A percentile compares a stretch with the other conserved stretches of the same genome.
Evolutionary conservation across 2,113 vertebrate species (phyloP).

Genomic region (Caretta caretta): DNA sequence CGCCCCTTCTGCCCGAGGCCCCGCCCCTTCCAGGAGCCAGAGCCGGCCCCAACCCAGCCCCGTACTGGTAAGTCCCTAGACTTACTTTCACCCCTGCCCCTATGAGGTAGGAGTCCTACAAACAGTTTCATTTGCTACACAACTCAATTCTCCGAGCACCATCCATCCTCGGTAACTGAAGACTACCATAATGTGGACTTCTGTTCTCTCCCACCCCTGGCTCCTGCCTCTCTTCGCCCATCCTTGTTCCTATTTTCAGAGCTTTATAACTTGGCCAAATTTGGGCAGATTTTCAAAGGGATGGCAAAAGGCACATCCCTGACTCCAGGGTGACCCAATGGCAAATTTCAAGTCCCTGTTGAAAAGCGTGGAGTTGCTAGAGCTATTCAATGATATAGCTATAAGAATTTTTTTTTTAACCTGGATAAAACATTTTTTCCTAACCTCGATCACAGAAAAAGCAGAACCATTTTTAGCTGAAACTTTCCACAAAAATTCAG

Average conservation of each 20-base stretch:
- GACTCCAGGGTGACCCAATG: background rate
- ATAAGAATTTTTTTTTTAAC: no score
- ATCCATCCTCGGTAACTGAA: background rate
- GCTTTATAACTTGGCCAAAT: background rate
- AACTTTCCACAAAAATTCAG: conserved; percentile 25
- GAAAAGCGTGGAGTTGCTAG: background rate
- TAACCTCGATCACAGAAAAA: background rate
- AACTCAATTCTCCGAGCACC: background rate
- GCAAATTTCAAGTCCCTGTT: background rate
- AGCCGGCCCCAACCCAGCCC: no score
- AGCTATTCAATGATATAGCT: background rate
- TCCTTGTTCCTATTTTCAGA: background rate
- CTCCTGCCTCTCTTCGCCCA: background rate
- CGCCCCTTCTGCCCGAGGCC: no score
- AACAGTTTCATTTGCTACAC: rapidly evolving
- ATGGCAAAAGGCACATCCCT: background rate
- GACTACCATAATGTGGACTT: rapidly evolving
- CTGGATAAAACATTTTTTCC: background rate
- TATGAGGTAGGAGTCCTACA: background rate
- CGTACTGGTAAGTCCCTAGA: no score
- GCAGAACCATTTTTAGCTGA: conserved; percentile 5
- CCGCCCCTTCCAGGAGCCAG: no score
- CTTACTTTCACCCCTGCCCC: background rate
- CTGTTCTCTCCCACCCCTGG: background rate
- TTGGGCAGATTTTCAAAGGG: background rate